Evolutionary conservation across 2,113 vertebrate genomes (phyloP).

Genomic region (Trematocara zebra): DNA sequence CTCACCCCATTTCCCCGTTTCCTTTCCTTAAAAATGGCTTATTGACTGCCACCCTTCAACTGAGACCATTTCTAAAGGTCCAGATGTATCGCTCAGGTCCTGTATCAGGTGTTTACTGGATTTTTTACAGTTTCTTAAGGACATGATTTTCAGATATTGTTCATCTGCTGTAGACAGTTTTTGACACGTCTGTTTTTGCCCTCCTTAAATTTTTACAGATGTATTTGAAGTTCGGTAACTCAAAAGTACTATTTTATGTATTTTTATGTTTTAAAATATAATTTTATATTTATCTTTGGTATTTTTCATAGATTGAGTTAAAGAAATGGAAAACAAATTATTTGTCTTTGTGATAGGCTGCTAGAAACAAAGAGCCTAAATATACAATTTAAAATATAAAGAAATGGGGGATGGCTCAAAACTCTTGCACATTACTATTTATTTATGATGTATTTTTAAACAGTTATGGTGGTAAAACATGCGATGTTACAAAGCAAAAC

Average conservation of each 20-base stretch:
- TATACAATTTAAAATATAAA: neutral
- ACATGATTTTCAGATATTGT: neutral
- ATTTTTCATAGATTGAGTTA: neutral
- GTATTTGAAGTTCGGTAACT: neutral
- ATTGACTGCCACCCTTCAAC: neutral
- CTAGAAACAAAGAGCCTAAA: neutral
- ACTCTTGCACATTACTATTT: neutral
- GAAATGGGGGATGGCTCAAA: neutral
- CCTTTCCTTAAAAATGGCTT: neutral
- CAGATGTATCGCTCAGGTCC: neutral
- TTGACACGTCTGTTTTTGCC: neutral
- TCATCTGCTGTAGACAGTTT: neutral
- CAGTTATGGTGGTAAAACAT: neutral
- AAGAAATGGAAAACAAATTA: neutral
- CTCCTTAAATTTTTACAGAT: neutral
- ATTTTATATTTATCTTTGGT: neutral
- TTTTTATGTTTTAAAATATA: neutral
- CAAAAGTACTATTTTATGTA: neutral
- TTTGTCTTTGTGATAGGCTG: neutral
- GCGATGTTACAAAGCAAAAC: neutral
- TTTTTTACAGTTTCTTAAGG: neutral
- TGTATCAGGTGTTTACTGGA: neutral
- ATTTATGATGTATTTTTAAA: neutral
- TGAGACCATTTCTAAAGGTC: neutral
- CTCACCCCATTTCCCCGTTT: rapidly evolving